Conservation (phyloP, 35 echinoderm and acorn worm genomes). For the Amphiura filiformis region DNA sequence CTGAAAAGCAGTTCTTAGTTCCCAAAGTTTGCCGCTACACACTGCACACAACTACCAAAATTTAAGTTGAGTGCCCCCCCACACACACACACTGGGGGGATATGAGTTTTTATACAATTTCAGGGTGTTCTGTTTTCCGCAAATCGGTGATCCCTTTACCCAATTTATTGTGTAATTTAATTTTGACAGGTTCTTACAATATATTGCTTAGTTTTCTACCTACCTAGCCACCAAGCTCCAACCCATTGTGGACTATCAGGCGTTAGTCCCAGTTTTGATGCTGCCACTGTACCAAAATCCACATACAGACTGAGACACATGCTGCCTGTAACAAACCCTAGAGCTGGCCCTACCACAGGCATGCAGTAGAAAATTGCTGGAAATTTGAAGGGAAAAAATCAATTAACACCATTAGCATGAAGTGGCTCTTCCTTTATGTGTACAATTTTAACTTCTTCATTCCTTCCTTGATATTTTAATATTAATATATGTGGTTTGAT, state of each 20-base stretch:
- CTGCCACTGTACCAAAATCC: not conserved
- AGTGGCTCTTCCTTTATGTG: not conserved
- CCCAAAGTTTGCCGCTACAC: too few relatives aligned
- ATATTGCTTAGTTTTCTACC: too few relatives aligned
- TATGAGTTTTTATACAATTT: too few relatives aligned
- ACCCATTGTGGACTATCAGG: conserved; percentile 39
- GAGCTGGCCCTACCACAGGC: not conserved
- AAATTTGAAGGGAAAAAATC: not conserved
- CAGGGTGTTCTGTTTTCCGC: too few relatives aligned
- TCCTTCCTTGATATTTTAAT: too few relatives aligned
- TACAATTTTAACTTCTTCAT: not conserved
- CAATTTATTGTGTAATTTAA: too few relatives aligned
- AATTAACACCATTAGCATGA: not conserved
- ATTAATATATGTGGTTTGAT: not conserved
- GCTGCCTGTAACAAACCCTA: not conserved
- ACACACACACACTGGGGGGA: too few relatives aligned
- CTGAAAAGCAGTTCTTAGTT: too few relatives aligned
- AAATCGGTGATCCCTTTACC: too few relatives aligned
- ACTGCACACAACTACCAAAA: too few relatives aligned
- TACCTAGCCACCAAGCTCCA: conserved; percentile 55
- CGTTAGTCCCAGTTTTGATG: not conserved
- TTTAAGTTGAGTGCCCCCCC: too few relatives aligned
- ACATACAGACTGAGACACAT: conserved; percentile 5
- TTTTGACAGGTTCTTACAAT: too few relatives aligned
- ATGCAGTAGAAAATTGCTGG: conserved; percentile 10